Conservation (phyloP, 2,888 invertebrate genomes). For the Ochropleura plecta region DNA sequence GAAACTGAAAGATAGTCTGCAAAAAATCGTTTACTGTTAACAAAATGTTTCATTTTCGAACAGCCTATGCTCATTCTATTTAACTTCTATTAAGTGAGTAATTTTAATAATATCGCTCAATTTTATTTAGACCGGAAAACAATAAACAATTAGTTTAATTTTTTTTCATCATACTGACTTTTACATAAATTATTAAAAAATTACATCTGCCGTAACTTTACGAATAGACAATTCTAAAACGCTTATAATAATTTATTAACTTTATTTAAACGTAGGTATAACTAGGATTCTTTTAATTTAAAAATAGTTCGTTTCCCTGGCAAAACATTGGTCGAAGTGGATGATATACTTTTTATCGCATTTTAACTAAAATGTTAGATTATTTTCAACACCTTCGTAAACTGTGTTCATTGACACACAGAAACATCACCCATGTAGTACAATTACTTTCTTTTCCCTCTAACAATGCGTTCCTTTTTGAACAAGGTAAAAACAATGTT, state of each 20-base stretch:
- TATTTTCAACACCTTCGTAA: background rate
- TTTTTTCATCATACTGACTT: too few relatives aligned
- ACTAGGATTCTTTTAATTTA: background rate
- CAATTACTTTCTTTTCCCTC: conserved; percentile 8
- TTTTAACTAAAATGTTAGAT: background rate
- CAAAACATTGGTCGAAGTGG: background rate
- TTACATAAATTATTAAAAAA: too few relatives aligned
- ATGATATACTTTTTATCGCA: background rate
- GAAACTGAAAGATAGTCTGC: too few relatives aligned
- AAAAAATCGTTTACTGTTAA: too few relatives aligned
- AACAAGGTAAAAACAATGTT: conserved; percentile 14
- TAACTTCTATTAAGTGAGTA: too few relatives aligned
- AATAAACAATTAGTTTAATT: too few relatives aligned
- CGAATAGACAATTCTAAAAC: background rate
- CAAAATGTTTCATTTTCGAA: too few relatives aligned
- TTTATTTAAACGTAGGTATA: too few relatives aligned
- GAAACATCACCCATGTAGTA: background rate
- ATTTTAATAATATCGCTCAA: too few relatives aligned
- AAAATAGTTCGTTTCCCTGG: background rate
- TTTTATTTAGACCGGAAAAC: too few relatives aligned
- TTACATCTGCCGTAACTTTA: background rate
- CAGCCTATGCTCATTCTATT: too few relatives aligned
- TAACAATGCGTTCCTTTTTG: background rate
- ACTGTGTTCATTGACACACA: background rate
- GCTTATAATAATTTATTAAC: too few relatives aligned